phyloP scores from a whole-genome alignment of 2,888 invertebrate genomes.

The Folsomia manolachei region DNA sequence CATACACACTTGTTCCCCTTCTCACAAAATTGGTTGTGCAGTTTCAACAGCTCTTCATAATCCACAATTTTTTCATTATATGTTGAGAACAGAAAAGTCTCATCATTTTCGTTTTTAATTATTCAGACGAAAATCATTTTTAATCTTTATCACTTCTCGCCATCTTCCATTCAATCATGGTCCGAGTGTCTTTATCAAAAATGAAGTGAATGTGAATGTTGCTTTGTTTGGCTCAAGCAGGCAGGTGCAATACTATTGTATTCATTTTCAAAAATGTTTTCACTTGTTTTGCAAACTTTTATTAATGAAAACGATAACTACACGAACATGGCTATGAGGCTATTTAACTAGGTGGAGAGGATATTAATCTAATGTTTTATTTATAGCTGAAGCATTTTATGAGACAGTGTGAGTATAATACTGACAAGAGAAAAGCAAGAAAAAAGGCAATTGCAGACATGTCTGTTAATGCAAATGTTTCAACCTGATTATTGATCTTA shows the following conservation, averaged over 20 bases:
- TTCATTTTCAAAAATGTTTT: neutral
- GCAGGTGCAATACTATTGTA: neutral
- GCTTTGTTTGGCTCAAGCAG: neutral
- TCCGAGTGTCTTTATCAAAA: neutral
- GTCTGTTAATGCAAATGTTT: neutral
- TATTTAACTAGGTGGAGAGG: no score
- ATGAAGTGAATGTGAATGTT: no score
- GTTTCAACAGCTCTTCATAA: no score
- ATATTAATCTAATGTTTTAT: no score
- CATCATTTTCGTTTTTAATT: neutral
- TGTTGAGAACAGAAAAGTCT: neutral
- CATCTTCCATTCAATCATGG: neutral
- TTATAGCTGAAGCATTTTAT: no score
- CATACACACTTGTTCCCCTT: constrained; percentile 22
- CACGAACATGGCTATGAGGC: no score
- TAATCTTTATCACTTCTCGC: neutral
- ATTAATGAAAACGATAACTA: no score
- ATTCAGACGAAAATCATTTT: neutral
- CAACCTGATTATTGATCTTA: constrained; percentile 2
- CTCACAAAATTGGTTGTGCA: constrained; percentile 18
- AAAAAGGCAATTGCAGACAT: neutral
- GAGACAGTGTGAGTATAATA: no score
- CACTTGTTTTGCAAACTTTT: neutral
- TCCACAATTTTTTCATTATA: neutral
- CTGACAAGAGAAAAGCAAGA: no score